Percentiles rank a stretch among this genome's conserved stretches.
These are phyloP conservation scores for Venusia cambrica DNA, from an alignment of 2,888 invertebrate genomes.

Conservation along the genomic window DNA sequence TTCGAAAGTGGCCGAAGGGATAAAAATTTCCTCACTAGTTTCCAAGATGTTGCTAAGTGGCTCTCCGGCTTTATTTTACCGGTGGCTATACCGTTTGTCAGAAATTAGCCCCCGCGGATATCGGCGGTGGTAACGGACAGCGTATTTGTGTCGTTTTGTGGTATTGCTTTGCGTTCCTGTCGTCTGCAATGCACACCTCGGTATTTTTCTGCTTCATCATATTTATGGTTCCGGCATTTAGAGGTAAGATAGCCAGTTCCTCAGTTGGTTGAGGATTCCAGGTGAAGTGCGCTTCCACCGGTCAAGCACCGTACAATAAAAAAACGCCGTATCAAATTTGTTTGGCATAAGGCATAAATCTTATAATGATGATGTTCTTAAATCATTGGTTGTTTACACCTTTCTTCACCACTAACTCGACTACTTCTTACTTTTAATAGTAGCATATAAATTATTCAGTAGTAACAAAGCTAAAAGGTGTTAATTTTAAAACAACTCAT, in stretches of 20 bases:
- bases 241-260: too few relatives aligned
- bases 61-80: slow-evolving; percentile 35
- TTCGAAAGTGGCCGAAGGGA: too few relatives aligned
- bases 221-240: too few relatives aligned
- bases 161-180: slow-evolving; percentile 30
- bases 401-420: slow-evolving; percentile 1
- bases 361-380: background rate
- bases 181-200: slow-evolving; percentile 6
- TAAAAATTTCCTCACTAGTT: too few relatives aligned
- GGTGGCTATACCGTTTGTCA: slow-evolving; percentile 46
- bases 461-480: slow-evolving; percentile 17
- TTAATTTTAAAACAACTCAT: slow-evolving; percentile 26
- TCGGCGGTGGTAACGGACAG: slow-evolving; percentile 40
- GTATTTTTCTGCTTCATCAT: slow-evolving; percentile 1
- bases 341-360: too few relatives aligned
- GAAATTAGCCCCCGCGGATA: slow-evolving; percentile 48
- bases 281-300: too few relatives aligned
- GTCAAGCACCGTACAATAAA: too few relatives aligned
- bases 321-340: too few relatives aligned
- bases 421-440: slow-evolving; percentile 2
- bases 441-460: slow-evolving; percentile 23
- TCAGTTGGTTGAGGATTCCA: too few relatives aligned
- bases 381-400: slow-evolving; percentile 7
- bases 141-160: slow-evolving; percentile 39
- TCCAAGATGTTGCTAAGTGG: too few relatives aligned